Base-by-base conservation (phyloP, 2,797 vertebrate genomes). In the Periparus ater region DNA sequence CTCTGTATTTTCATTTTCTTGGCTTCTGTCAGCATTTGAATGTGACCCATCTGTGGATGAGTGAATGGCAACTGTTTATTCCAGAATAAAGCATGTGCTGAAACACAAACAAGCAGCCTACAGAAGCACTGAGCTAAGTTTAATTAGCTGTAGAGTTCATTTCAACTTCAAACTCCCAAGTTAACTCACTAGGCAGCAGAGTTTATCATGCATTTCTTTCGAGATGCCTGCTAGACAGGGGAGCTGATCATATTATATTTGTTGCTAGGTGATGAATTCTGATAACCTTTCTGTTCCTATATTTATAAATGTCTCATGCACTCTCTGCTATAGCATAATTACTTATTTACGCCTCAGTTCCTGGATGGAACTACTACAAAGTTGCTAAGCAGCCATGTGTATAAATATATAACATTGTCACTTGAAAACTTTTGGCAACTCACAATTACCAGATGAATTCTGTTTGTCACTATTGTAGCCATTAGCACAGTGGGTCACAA, bases 81-180 rank as follows among this genome's bases (percentile, higher is more conserved):
- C 42, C 74, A 82, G 96, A 65, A 73, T 61, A 86, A 95, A 95
- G 60, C 67, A 54, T 82, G 93, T 74, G 86, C 67, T 95, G 26
- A 88, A 80, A 87, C 7, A 9, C 81, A 93, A 93, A 91, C 87
- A 65, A n/a, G 30, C 44, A 77, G 82, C 67, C 91, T 54, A 50
- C 74, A 66, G 72, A 92, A 88, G 62, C 67, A 50, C 65, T 54
- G 74, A 84, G 63, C 57, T 72, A 18, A 76, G 77, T 88, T 92
- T 95, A 95, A 96, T 96, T 93, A 92, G 87, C 77, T 82, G 32
- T 29, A 16, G 77, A 61, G 55, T 60, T 96, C 83, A 85, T 90
- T 94, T 77, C 67, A 94, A 75, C 89, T 89, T 88, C 76, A 89
- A 45, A 27, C 75, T 78, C 86, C 65, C 25, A 30, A 93, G 83